Conservation (phyloP, 2,113 vertebrate genomes). For the Meleagris gallopavo region DNA sequence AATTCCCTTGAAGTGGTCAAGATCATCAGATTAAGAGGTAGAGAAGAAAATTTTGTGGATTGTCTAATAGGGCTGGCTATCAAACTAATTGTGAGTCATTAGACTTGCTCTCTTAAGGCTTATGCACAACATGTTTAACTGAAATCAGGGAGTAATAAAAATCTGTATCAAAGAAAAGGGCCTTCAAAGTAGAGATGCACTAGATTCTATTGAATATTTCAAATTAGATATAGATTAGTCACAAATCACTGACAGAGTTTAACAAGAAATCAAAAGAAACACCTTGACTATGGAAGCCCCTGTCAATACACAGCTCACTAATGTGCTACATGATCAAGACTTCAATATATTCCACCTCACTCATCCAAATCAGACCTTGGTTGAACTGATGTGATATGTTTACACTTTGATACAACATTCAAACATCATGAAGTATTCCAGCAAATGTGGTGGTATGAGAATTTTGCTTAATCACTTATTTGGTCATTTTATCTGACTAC, state of each 20-base stretch:
- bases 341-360: neutral
- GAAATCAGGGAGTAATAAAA: slow-evolving; percentile 20
- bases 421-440: neutral
- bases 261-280: slow-evolving; percentile 48
- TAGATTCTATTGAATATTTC: slow-evolving; percentile 38
- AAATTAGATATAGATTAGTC: slow-evolving; percentile 70
- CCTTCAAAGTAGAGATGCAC: neutral
- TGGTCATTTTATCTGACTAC: neutral
- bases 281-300: neutral
- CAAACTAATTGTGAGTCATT: slow-evolving; percentile 40
- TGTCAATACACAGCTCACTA: neutral
- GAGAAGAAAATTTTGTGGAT: slow-evolving; percentile 14
- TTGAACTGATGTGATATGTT: neutral
- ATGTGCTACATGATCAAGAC: slow-evolving; percentile 12
- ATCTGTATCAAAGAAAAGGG: neutral
- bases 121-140: neutral
- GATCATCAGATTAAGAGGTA: slow-evolving; percentile 19
- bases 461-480: neutral
- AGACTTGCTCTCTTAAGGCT: slow-evolving; percentile 9
- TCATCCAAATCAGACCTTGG: neutral
- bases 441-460: neutral
- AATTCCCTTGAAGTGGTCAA: neutral
- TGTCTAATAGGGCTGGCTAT: slow-evolving; percentile 10
- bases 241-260: slow-evolving; percentile 54
- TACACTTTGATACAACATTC: neutral